These are phyloP conservation scores for Epinephelus lanceolatus DNA, from an alignment of 2,113 vertebrate species.

Conservation along the genomic window DNA sequence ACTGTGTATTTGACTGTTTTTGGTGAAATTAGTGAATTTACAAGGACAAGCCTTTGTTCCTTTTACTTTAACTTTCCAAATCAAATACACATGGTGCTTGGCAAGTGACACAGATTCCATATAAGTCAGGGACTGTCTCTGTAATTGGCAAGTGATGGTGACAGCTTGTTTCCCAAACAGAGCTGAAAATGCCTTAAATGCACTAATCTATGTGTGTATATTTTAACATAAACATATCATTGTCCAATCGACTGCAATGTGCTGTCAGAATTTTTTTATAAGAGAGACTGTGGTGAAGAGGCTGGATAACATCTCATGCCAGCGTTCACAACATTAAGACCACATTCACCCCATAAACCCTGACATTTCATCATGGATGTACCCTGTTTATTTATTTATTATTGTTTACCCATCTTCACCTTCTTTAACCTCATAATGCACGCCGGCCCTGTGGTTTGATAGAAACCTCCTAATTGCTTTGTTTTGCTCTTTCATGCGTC, in stretches of 20 bases:
- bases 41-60: constrained; percentile 21
- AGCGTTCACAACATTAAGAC: not conserved
- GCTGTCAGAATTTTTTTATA: constrained; percentile 3
- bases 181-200: not conserved
- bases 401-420: not conserved
- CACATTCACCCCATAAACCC: constrained; percentile 3
- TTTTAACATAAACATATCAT: constrained; percentile 19
- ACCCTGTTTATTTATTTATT: not conserved
- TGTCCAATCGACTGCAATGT: not conserved
- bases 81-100: constrained; percentile 41
- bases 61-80: constrained; percentile 39
- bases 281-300: not conserved
- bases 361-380: not conserved
- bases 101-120: not conserved
- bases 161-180: constrained; percentile 7
- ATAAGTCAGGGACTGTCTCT: constrained; percentile 20
- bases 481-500: not conserved
- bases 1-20: not conserved
- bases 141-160: constrained; percentile 2
- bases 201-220: not conserved
- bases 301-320: not conserved
- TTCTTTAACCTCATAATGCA: not conserved
- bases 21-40: constrained; percentile 29
- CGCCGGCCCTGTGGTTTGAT: not conserved
- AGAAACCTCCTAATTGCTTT: not conserved